Evolutionary conservation across 1,140 invertebrate species (phyloP), one percentile per base, ranked within the genome.

Genomic region (Lepidurus packardi): DNA sequence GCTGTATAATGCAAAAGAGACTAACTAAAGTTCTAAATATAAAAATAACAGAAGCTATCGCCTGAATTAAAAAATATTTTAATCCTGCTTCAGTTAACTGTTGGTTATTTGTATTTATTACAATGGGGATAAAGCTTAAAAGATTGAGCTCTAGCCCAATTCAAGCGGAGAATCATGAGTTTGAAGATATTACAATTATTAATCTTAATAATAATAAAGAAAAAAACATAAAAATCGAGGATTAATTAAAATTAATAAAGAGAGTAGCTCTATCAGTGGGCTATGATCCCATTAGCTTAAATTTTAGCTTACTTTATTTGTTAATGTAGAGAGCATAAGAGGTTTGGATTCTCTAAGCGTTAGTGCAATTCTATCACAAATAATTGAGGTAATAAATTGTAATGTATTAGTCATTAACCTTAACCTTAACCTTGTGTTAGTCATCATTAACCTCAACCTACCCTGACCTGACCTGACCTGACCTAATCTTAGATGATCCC

Each of bases 331-430:
- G 85, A 82, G 86, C 86, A 87, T 84, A 85, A 83, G 85, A 85
- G 83, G 85, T 87, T 87, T 87, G 87, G 86, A 87, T 85, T 83
- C 82, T 86, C 85, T 84, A 84, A 85, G 84, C 81, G 84, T 85
- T 85, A 86, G 84, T 86, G 87, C 84, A 84, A 86, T 84, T 85
- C 85, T 86, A 77, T 85, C 85, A 86, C 85, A 84, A 86, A 83
- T 84, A 84, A 83, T 81, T 76, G 80, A 80, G 79, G 80, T 80
- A 79, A 65, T 75, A 77, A 85, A 83, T 82, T 81, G n/a, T n/a
- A n/a, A n/a, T n/a, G n/a, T n/a, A n/a, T n/a, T n/a, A n/a, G n/a
- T n/a, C n/a, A 45, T n/a, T n/a, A n/a, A n/a, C n/a, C n/a, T n/a
- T n/a, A n/a, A n/a, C n/a, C n/a, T n/a, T n/a, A n/a, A n/a, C n/a